Conservation (phyloP, 2,113 vertebrate genomes). For the Neolamprologus toae region DNA sequence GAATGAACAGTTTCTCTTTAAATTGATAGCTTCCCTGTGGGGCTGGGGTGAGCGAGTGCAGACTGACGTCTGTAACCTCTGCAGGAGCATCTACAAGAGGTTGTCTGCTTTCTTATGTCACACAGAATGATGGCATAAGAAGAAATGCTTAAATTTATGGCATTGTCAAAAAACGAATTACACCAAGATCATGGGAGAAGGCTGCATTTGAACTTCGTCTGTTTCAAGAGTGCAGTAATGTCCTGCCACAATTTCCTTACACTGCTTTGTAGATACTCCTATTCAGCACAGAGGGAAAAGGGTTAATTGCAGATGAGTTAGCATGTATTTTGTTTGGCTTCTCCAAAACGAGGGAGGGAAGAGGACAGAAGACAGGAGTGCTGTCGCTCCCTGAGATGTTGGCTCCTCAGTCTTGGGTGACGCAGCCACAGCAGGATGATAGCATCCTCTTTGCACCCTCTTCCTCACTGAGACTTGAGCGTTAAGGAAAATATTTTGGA, state of each 20-base stretch:
- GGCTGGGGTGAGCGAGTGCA: not conserved
- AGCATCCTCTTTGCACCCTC: not conserved
- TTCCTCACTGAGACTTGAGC: not conserved
- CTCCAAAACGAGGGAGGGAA: not conserved
- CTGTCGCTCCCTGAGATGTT: not conserved
- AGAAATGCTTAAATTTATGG: not conserved
- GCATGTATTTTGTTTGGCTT: not conserved
- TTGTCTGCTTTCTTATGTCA: not conserved
- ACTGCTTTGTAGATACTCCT: not conserved
- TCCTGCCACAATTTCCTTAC: not conserved
- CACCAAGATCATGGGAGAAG: not conserved
- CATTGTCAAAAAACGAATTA: rapidly evolving
- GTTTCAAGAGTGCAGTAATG: not conserved
- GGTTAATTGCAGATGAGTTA: not conserved
- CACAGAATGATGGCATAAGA: not conserved
- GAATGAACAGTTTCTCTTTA: not conserved
- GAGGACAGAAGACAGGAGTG: not conserved
- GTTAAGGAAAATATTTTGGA: not conserved
- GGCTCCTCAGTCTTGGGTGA: not conserved
- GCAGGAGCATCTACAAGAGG: not conserved
- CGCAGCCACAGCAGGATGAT: not conserved
- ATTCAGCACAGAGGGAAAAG: not conserved
- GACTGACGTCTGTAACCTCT: not conserved
- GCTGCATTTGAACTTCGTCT: not conserved
- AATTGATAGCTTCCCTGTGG: not conserved